Percentiles rank a stretch among this genome's conserved stretches.
These are phyloP conservation scores for Progne subis DNA, from an alignment of 2,113 vertebrate genomes.

Conservation along the genomic window DNA sequence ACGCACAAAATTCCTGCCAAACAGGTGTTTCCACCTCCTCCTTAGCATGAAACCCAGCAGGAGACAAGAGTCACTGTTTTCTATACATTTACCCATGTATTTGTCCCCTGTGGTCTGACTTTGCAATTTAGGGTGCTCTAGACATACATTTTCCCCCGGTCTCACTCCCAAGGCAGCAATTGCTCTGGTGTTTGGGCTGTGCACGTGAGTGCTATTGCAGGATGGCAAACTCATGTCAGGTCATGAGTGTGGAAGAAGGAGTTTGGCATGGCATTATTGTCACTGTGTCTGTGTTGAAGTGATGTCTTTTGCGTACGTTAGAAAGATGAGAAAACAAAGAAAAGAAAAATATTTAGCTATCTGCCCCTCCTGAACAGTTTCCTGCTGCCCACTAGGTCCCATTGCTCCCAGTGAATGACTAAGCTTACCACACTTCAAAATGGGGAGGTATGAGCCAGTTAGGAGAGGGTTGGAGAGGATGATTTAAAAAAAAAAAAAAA, in stretches of 20 bases:
- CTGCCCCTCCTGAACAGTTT: not conserved
- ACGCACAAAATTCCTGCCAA: not conserved
- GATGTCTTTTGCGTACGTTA: not conserved
- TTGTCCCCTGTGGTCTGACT: not conserved
- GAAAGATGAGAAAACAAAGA: not conserved
- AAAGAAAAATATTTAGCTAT: not conserved
- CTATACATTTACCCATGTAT: not conserved
- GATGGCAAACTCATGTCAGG: not conserved
- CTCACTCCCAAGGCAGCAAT: not conserved
- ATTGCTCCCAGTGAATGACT: not conserved
- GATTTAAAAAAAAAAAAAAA: too few species aligned
- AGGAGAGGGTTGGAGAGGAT: not conserved
- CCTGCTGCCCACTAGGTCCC: rapidly evolving
- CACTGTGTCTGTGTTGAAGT: not conserved
- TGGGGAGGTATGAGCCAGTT: not conserved
- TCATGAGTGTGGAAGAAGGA: not conserved
- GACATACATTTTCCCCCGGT: not conserved
- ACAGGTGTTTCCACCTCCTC: not conserved
- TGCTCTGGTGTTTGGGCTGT: not conserved
- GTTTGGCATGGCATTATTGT: rapidly evolving
- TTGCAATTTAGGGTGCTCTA: not conserved
- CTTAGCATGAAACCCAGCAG: not conserved
- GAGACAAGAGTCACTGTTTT: not conserved
- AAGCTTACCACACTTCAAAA: not conserved
- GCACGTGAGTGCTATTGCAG: not conserved